A percentile compares a stretch with the other conserved stretches of the same genome.
phyloP scores from a whole-genome alignment of 35 echinoderm and acorn worm genomes.

The Lytechinus pictus region DNA sequence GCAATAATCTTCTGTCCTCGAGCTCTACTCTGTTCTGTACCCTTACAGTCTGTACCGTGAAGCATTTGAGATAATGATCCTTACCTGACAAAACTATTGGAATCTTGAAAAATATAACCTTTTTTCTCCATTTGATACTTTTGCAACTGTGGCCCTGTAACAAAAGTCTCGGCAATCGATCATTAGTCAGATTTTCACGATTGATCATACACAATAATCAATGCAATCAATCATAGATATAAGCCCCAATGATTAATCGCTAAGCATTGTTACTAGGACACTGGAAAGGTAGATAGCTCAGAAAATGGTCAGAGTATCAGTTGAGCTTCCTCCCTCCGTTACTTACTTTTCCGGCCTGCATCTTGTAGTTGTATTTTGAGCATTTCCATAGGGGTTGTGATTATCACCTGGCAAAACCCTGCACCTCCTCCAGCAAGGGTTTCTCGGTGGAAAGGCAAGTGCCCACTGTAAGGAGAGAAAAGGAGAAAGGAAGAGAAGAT shows the following conservation, averaged over 20 bases:
- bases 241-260: no score
- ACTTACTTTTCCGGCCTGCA: conserved; percentile 86
- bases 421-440: conserved; percentile 88
- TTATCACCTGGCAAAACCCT: conserved; percentile 96
- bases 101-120: no score
- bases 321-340: background rate
- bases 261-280: no score
- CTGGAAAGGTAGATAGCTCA: no score
- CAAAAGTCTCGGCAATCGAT: no score
- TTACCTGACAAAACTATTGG: conserved; percentile 80
- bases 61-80: conserved; percentile 88
- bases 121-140: no score
- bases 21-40: conserved; percentile 38
- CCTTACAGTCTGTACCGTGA: conserved; percentile 84
- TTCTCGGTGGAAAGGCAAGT: conserved; percentile 77
- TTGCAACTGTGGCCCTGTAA: no score
- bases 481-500: background rate
- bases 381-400: conserved; percentile 98
- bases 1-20: no score
- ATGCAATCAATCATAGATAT: no score
- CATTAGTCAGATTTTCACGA: no score
- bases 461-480: conserved; percentile 23
- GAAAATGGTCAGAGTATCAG: background rate
- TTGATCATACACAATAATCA: no score
- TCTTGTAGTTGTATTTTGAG: conserved; percentile 98